Base-by-base conservation (phyloP, 2,113 vertebrate genomes). In the Otolemur garnettii region DNA sequence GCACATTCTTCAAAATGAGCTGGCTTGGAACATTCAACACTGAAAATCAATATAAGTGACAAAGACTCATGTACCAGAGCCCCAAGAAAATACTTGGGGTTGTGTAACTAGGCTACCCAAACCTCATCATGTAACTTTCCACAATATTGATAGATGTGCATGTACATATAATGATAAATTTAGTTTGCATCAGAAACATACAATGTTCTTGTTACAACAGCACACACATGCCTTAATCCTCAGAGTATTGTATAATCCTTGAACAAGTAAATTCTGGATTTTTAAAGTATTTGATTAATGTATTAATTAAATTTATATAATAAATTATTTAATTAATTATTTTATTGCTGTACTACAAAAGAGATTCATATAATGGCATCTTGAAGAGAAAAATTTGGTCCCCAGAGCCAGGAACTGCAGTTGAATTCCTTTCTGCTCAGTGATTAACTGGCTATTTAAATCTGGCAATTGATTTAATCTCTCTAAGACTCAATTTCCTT, bases 401-500 rank as follows among this genome's bases (percentile, higher is more conserved):
- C 88, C 13, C 68, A 17, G 57, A 55, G 53, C 71, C 55, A 35
- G 5, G 33, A 72, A 17, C 60, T 62, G 15, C 8, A 80, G 28
- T 7, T 84, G 28, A 86, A n/a, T 57, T 12, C 38, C 78, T 62
- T 12, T 33, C 78, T 62, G 60, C 45, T 82, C n/a, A 66, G 68
- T 93, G 93, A 94, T 69, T 94, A 93, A 81, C 55, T 78, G 88
- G 14, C 50, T 69, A 53, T n/a, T 35, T 80, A 42, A 92, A 95
- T 93, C 78, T 82, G 83, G 13, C 62, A 85, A 69, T 42, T 91
- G 89, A 88, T 82, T 97, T 87, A 88, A 91, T 88, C 66, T 64
- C 96, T 71, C 33, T 87, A 68, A 45, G n/a, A 95, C 50, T 96
- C 91, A 90, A 85, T 94, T 92, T 85, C 55, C 35, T 45, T 5